Conservation (phyloP, 2,113 vertebrate species). For the Tupaia chinensis region DNA sequence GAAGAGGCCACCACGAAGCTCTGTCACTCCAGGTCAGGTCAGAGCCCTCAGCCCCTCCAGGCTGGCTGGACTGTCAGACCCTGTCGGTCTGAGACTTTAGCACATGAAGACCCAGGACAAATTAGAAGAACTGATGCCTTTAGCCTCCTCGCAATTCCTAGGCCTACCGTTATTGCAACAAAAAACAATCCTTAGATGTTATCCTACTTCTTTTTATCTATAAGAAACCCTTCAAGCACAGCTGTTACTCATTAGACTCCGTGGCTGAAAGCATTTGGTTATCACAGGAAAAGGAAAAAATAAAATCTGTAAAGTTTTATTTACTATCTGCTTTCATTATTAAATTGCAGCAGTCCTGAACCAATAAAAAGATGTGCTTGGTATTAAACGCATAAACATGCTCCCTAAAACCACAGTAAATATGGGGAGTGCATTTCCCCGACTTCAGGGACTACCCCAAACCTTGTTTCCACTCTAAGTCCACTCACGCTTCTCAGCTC, state of each 20-base stretch:
- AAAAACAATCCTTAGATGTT: slow-evolving; percentile 8
- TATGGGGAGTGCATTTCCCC: not conserved
- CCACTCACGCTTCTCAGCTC: not conserved
- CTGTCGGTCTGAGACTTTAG: not conserved
- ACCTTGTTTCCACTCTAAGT: not conserved
- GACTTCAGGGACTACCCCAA: not conserved
- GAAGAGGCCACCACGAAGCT: too few species aligned
- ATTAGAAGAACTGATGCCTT: not conserved
- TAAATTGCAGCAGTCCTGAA: slow-evolving; percentile 55
- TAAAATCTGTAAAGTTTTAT: slow-evolving; percentile 61
- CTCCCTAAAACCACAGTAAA: slow-evolving; percentile 42
- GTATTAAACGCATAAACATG: slow-evolving; percentile 50
- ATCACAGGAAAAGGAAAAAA: slow-evolving; percentile 37
- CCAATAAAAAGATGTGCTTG: slow-evolving; percentile 61
- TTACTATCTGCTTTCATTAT: slow-evolving; percentile 58
- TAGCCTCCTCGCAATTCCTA: slow-evolving; percentile 2
- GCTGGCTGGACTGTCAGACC: too few species aligned
- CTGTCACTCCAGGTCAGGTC: not conserved
- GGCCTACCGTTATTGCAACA: not conserved
- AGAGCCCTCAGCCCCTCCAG: not conserved
- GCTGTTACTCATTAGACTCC: slow-evolving; percentile 68
- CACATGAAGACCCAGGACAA: not conserved
- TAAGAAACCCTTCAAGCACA: slow-evolving; percentile 53
- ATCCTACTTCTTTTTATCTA: slow-evolving; percentile 53
- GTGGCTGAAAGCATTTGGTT: slow-evolving; percentile 63